Evolutionary conservation across 1,140 invertebrate genomes (phyloP), one percentile per base, ranked within the genome.

Genomic region (Lethocerus indicus): DNA sequence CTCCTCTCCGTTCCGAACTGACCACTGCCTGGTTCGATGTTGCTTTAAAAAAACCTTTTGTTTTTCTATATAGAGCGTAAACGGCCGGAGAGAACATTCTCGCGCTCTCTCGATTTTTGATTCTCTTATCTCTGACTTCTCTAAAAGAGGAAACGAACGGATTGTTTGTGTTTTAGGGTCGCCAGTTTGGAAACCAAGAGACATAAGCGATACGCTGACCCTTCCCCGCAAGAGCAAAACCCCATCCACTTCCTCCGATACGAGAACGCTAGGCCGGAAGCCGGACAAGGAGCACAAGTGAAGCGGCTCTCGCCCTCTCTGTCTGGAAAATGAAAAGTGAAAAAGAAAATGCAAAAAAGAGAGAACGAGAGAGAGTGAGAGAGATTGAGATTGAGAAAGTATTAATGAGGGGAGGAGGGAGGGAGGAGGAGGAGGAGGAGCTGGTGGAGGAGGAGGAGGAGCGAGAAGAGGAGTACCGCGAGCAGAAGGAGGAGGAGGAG

Each of bases 181-280:
- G 63, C 85, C 85, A 63, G 79, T 89, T 66, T 89, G 85, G 85
- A 90, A 89, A 78, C 83, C 83, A 70, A 74, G 84, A 71, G 82
- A 85, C 68, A 74, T 65, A 58, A 56, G 57, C 27, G 60, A 61
- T 53, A 49, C 58, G 21, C 46, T 54, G 35, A 61, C 60, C 4
- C 54, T 61, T 21, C 60, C 60, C 21, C 49, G 59, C 45, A 59
- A 61, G 52, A 59, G 54, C 36, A 59, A 58, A 57, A 46, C 59
- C n/a, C 52, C 58, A 25, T 54, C 57, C 5, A 52, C 51, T 24
- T 51, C 54, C 32, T 54, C 48, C 14, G 49, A 58, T 48, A 52
- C 51, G n/a, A 44, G 53, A n/a, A 54, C 56, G 14, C 48, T 57
- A 12, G 56, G 56, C 14, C 47, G 56, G 16, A 52, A 47, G 41